Conservation (phyloP, 2,113 vertebrate species). For the Sula dactylatra region DNA sequence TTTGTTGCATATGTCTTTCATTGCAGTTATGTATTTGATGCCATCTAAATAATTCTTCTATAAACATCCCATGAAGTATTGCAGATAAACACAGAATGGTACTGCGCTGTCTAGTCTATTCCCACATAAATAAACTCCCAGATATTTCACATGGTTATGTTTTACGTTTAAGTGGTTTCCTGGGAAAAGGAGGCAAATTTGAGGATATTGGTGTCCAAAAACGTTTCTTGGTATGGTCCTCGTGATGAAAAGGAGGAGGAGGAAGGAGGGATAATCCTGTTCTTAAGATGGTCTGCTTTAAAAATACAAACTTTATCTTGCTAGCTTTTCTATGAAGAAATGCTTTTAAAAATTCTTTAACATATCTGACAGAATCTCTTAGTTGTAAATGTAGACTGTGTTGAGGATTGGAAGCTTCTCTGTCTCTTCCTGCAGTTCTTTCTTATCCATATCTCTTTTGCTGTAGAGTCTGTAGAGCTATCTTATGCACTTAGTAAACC, state of each 20-base stretch:
- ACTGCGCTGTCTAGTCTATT: neutral
- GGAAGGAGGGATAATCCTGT: neutral
- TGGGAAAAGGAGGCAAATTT: neutral
- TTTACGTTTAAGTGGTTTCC: neutral
- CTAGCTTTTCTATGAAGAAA: neutral
- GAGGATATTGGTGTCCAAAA: neutral
- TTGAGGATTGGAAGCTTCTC: neutral
- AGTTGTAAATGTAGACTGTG: neutral
- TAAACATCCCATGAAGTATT: neutral
- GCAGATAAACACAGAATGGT: neutral
- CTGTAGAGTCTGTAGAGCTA: neutral
- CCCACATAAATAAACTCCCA: neutral
- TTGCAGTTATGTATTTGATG: neutral
- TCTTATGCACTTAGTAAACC: neutral
- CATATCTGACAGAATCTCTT: neutral
- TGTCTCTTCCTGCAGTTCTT: neutral
- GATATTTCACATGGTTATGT: neutral
- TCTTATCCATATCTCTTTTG: neutral
- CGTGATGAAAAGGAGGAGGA: neutral
- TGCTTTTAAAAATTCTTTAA: neutral
- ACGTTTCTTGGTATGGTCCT: neutral
- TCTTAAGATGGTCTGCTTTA: neutral
- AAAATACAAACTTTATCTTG: neutral
- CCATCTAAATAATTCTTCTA: neutral
- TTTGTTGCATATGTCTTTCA: neutral